Evolutionary conservation across 2,113 vertebrate genomes (phyloP).

Genomic region (Dicentrarchus labrax): DNA sequence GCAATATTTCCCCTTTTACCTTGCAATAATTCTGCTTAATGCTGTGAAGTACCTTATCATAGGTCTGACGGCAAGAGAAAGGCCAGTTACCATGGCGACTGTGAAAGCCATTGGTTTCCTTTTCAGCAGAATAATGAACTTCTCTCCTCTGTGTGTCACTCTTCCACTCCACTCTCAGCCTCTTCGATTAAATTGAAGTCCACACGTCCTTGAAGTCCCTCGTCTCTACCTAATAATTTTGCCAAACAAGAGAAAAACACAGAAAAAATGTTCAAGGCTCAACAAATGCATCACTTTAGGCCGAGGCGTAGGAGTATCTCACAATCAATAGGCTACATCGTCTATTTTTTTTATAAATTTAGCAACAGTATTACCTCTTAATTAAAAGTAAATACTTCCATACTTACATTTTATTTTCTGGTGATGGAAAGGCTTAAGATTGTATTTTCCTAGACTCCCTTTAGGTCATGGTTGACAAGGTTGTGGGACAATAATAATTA

Average conservation of each 20-base stretch:
- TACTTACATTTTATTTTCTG: neutral
- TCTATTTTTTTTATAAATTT: neutral
- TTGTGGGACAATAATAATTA: neutral
- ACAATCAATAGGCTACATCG: slow-evolving; percentile 37
- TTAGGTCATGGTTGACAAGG: neutral
- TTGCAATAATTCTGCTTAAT: slow-evolving; percentile 85
- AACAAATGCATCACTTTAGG: slow-evolving; percentile 70
- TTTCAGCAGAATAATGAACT: slow-evolving; percentile 89
- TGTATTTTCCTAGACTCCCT: neutral
- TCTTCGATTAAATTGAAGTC: slow-evolving; percentile 84
- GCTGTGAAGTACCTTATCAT: slow-evolving; percentile 88
- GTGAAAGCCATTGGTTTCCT: slow-evolving; percentile 88
- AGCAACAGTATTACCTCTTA: slow-evolving; percentile 1
- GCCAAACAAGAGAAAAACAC: slow-evolving; percentile 77
- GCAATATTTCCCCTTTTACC: slow-evolving; percentile 87
- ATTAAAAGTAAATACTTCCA: slow-evolving; percentile 28
- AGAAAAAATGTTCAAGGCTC: slow-evolving; percentile 71
- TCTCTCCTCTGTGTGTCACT: slow-evolving; percentile 87
- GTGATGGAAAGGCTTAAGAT: neutral
- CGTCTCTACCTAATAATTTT: slow-evolving; percentile 79
- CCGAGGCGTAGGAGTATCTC: slow-evolving; percentile 34
- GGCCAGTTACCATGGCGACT: slow-evolving; percentile 85
- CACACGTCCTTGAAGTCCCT: slow-evolving; percentile 83
- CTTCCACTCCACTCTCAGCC: slow-evolving; percentile 84
- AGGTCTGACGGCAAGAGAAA: slow-evolving; percentile 84